Evolutionary conservation across 2,113 vertebrate genomes (phyloP), one percentile per base, ranked within the genome.

Genomic region (Psittacara wagleri): DNA sequence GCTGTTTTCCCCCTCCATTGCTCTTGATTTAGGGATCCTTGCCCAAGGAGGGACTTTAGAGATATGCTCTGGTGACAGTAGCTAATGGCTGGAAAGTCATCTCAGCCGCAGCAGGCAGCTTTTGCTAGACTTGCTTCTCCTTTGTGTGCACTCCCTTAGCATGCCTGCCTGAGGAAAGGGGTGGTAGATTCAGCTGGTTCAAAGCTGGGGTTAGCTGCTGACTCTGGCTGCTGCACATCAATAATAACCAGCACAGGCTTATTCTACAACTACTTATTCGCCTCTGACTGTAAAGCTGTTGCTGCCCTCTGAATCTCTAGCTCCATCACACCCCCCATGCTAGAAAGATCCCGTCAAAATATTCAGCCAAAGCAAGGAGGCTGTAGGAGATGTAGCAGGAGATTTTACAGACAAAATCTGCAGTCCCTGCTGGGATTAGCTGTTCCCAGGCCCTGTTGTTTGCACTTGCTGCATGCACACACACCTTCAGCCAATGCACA

Each of bases 311-410:
- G 44, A n/a, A 20, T 29, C 10, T 16, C 22, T 16, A 28, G 6
- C 33, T 25, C 31, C 14, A 31, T 4, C 4, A 3, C 14, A 35
- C 2, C 7, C 15, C 3, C 28, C 2, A 2, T 29, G 23, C n/a
- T 27, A 23, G 39, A 77, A 20, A 12, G 51, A 77, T 20, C 57
- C 31, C 44, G 23, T 28, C 0, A 2, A 61, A 54, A 35, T 6
- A 29, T 1, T 57, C 49, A 67, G 62, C 41, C 48, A 25, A 41
- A 83, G 46, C 48, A 54, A 54, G 16, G 0, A 1, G 17, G 5
- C 39, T 64, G 27, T 8, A 72, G 62, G 48, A 29, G 43, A 12
- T 6, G 23, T 2, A 68, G 63, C 43, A 43, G 29, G 25, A 54
- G 52, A 55, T 13, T 55, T 63, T 18, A 43, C 57, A 55, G 31